Conservation (phyloP, 1,140 invertebrate genomes). For the Brachionus manjavacas region DNA sequence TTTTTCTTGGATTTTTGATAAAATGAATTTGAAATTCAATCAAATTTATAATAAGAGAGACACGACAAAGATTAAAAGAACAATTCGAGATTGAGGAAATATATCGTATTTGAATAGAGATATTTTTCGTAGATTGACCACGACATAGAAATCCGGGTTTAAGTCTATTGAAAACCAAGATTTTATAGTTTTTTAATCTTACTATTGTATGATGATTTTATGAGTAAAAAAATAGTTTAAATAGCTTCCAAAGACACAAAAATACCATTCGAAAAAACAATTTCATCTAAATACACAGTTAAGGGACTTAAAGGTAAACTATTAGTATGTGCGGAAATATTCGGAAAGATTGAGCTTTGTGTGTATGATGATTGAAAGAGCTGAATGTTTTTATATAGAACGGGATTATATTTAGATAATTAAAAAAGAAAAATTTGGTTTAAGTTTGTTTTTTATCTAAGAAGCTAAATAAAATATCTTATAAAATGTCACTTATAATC, state of each 20-base stretch:
- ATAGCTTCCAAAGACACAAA: constrained; percentile 25
- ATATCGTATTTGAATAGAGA: constrained; percentile 8
- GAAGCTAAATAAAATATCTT: constrained; percentile 1
- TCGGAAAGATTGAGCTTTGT: neutral
- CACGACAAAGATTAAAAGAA: neutral
- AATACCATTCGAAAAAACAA: neutral
- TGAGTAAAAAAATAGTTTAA: neutral
- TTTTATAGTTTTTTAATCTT: constrained; percentile 26
- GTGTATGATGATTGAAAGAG: neutral
- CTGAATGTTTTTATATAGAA: constrained; percentile 2
- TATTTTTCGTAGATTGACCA: neutral
- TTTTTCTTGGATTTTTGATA: neutral
- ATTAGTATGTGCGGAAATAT: neutral
- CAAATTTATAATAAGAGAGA: constrained; percentile 8
- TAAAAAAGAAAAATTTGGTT: constrained; percentile 13
- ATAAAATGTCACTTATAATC: constrained; percentile 24
- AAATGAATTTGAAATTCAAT: neutral
- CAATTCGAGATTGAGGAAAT: neutral
- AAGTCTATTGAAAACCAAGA: neutral
- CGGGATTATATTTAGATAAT: constrained; percentile 32
- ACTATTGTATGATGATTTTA: neutral
- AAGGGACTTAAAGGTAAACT: neutral
- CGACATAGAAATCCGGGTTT: neutral
- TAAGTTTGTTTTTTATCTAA: neutral
- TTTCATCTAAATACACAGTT: neutral